Percentiles rank a stretch among this genome's conserved stretches.
Evolutionary conservation across 2,888 invertebrate species (phyloP).

Genomic region (Aphidius colemani): DNA sequence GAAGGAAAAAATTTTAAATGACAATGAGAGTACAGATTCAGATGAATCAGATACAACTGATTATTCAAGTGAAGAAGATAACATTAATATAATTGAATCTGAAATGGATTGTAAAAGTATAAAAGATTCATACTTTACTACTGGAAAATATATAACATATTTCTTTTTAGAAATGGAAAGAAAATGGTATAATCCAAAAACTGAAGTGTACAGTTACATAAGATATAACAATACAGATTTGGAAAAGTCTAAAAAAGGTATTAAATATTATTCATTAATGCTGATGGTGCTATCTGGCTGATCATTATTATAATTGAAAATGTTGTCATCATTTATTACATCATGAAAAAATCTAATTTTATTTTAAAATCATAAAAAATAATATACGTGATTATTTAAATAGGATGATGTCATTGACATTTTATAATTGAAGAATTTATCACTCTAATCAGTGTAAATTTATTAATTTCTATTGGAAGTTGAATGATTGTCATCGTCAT

Average conservation of each 20-base stretch:
- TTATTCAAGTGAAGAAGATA: constrained; percentile 43
- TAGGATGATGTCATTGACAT: no score
- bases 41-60: constrained; percentile 34
- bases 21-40: constrained; percentile 23
- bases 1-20: neutral
- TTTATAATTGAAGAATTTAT: no score
- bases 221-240: constrained; percentile 40
- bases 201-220: constrained; percentile 50
- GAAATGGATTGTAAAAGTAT: constrained; percentile 41
- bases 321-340: no score
- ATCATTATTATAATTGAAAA: no score
- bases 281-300: neutral
- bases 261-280: constrained; percentile 2
- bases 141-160: constrained; percentile 51
- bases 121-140: constrained; percentile 52
- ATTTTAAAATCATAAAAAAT: no score
- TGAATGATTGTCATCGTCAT: neutral
- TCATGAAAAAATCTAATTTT: no score
- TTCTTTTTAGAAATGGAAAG: constrained; percentile 55
- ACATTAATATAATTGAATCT: constrained; percentile 36
- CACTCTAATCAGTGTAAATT: no score
- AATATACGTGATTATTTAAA: no score
- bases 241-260: constrained; percentile 28
- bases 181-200: constrained; percentile 48
- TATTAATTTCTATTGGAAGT: no score